Percentiles rank a stretch among this genome's conserved stretches.
Conservation (phyloP, 1,140 invertebrate species). For the Onthophagus taurus region DNA sequence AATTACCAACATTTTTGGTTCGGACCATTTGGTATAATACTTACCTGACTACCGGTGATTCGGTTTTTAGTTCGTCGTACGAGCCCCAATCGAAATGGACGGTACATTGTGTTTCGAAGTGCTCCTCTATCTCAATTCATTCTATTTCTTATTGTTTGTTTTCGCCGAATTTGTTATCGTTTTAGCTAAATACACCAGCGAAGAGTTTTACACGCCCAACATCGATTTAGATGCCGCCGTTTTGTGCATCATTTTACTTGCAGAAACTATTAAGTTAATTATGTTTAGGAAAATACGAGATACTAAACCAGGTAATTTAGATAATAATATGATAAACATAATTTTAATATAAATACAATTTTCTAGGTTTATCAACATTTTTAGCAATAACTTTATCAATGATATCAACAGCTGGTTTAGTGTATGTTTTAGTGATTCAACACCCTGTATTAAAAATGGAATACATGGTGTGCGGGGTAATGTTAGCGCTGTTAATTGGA, state of each 20-base stretch:
- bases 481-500: constrained; percentile 7
- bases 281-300: constrained; percentile 4
- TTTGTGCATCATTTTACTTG: constrained; percentile 15
- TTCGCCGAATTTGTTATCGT: constrained; percentile 17
- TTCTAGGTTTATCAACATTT: constrained; percentile 11
- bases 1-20: constrained; percentile 10
- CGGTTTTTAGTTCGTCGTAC: too few relatives aligned
- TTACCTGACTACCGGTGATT: not conserved
- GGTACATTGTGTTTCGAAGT: constrained; percentile 21
- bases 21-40: constrained; percentile 1
- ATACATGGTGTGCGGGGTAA: constrained; percentile 8
- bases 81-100: constrained; percentile 17
- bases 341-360: too few relatives aligned
- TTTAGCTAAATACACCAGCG: constrained; percentile 18
- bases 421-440: constrained; percentile 13
- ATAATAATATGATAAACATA: not conserved
- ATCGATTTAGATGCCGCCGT: constrained; percentile 17
- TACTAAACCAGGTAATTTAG: constrained; percentile 1
- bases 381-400: constrained; percentile 11
- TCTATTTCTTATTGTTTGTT: constrained; percentile 20
- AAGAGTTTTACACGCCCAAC: constrained; percentile 16
- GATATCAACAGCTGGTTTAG: constrained; percentile 7
- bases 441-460: constrained; percentile 15
- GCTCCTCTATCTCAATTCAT: constrained; percentile 21
- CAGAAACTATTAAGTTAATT: constrained; percentile 18